These are phyloP conservation scores for Sebastes vulpes DNA, from an alignment of 2,797 vertebrate genomes.

Conservation along the genomic window DNA sequence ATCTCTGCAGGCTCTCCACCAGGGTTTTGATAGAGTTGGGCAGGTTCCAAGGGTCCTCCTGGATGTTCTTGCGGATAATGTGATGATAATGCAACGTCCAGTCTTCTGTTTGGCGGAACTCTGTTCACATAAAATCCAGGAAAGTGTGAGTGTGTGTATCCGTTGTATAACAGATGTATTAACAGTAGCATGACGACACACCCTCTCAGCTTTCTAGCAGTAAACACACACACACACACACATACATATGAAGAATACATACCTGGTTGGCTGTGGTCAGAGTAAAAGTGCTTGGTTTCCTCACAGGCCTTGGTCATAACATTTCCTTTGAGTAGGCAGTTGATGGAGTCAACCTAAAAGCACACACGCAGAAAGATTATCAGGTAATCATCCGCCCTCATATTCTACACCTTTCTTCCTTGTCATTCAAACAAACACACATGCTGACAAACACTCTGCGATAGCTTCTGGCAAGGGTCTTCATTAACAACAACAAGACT, in stretches of 20 bases:
- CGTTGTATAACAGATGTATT: neutral
- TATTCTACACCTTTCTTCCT: neutral
- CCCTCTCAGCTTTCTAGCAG: neutral
- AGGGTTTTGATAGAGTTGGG: constrained; percentile 96
- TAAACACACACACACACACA: constrained; percentile 14
- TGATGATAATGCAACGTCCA: constrained; percentile 89
- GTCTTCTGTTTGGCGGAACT: constrained; percentile 96
- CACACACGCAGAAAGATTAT: neutral
- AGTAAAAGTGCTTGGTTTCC: constrained; percentile 96
- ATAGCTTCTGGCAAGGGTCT: constrained; percentile 29
- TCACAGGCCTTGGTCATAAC: constrained; percentile 96
- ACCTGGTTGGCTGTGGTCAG: constrained; percentile 96
- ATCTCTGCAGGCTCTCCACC: constrained; percentile 95
- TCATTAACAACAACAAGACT: constrained; percentile 38
- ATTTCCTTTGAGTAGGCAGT: constrained; percentile 93
- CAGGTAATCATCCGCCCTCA: neutral
- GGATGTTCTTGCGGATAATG: constrained; percentile 95
- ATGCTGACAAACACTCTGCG: neutral
- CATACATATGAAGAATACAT: constrained; percentile 9
- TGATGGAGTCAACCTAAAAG: constrained; percentile 95
- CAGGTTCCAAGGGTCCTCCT: constrained; percentile 99
- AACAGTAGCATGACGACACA: neutral
- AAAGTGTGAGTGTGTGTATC: neutral
- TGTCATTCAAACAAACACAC: neutral
- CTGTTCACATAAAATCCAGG: constrained; percentile 73